Evolutionary conservation across 1,140 invertebrate genomes (phyloP).

Genomic region (Oppia nitens): DNA sequence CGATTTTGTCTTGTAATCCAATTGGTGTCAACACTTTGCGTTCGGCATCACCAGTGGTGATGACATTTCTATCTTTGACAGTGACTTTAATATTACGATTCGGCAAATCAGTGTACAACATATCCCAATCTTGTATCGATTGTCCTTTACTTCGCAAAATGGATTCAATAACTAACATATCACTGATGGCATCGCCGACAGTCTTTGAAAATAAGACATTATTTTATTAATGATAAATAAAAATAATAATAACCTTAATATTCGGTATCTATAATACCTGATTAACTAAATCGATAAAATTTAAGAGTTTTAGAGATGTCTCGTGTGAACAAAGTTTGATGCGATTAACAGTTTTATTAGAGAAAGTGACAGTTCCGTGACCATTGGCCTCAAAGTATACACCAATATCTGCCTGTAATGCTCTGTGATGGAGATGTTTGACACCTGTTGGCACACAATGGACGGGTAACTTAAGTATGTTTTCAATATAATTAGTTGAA

Average conservation of each 20-base stretch:
- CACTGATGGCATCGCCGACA: slow-evolving; percentile 91
- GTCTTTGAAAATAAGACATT: slow-evolving; percentile 38
- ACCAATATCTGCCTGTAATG: slow-evolving; percentile 77
- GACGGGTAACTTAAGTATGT: slow-evolving; percentile 42
- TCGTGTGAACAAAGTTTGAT: slow-evolving; percentile 19
- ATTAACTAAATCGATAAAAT: slow-evolving; percentile 70
- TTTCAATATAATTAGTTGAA: slow-evolving; percentile 76
- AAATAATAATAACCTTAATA: background rate
- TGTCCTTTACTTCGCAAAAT: slow-evolving; percentile 64
- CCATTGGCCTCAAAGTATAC: slow-evolving; percentile 99
- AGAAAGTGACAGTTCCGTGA: slow-evolving; percentile 64
- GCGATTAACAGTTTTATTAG: slow-evolving; percentile 22
- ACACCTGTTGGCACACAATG: slow-evolving; percentile 87
- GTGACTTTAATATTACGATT: slow-evolving; percentile 72
- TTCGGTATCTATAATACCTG: slow-evolving; percentile 29
- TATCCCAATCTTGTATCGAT: slow-evolving; percentile 58
- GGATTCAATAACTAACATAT: slow-evolving; percentile 81
- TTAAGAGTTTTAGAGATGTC: slow-evolving; percentile 41
- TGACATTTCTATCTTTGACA: slow-evolving; percentile 61
- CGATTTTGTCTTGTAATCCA: slow-evolving; percentile 64
- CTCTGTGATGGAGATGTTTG: slow-evolving; percentile 88
- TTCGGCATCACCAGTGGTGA: slow-evolving; percentile 72
- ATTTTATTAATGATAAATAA: background rate
- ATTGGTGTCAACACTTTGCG: slow-evolving; percentile 53
- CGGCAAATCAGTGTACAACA: slow-evolving; percentile 65